Evolutionary conservation across 2,888 invertebrate species (phyloP), one percentile per base, ranked within the genome.

Genomic region (Hololepta plana): DNA sequence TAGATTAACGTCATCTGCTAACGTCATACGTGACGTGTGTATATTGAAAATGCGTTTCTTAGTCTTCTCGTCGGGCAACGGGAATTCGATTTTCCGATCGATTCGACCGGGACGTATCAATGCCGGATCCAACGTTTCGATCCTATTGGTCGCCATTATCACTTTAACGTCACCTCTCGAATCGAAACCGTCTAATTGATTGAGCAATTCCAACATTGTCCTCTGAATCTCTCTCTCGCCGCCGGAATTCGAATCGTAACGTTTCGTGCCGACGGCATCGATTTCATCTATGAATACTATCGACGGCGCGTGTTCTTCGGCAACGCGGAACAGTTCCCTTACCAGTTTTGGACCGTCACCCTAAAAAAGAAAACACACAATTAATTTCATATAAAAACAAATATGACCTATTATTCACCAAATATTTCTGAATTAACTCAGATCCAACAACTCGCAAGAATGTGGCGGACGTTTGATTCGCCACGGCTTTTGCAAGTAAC

Each of bases 201-300:
- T 99, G 8, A 98, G 64, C 31, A 99, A 60, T 55, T 99, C 98
- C 57, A 99, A 72, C 98, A 98, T 98, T 31, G 98, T 98, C 52
- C 98, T 71, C 55, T 99, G 98, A 51, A 99, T 98, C 68, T 98
- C 98, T 35, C 96, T 69, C 53, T 99, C 98, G 31, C 98, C 98
- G 19, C 98, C 98, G 26, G 95, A 96, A 55, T 98, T 98, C 1
- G 96, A 96, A 49, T 98, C 98, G 51, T 96, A 98, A 2, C 93
- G 72, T 59, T 96, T 98, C 4, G 95, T 96, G 30, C 96, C 96
- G 8, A 96, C 88, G 14, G 96, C 96, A 64, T 98, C 98, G 44
- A 98, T 98, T 68, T 98, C 98, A 64, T 98, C 98, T 43, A 98
- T 98, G 49, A 98, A 98, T 7, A 98, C 95, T 55, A 98, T 98